A percentile compares a stretch with the other conserved stretches of the same genome.
Conservation (phyloP, 2,113 vertebrate genomes). For the Pipra filicauda region DNA sequence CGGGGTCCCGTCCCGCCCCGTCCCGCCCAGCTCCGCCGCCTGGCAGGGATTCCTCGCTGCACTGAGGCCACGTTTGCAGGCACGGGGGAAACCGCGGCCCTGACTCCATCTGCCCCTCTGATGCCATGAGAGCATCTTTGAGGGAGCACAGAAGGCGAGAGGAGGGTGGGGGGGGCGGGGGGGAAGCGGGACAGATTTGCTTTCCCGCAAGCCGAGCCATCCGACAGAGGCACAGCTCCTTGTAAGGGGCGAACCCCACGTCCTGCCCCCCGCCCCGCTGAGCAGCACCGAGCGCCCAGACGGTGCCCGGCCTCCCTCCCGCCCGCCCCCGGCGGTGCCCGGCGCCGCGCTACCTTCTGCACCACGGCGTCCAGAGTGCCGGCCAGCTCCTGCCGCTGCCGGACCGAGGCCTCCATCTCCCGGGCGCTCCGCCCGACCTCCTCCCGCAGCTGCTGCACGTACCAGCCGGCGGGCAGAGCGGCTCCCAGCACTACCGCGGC, state of each 20-base stretch:
- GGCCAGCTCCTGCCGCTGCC: conserved; percentile 66
- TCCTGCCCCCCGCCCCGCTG: not conserved
- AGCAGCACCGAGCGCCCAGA: not conserved
- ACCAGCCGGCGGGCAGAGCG: conserved; percentile 66
- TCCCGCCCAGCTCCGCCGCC: not conserved
- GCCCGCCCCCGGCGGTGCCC: not conserved
- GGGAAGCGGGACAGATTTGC: not conserved
- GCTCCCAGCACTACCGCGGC: conserved; percentile 57
- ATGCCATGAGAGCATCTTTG: not conserved
- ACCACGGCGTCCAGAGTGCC: conserved; percentile 59
- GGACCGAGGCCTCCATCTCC: conserved; percentile 63
- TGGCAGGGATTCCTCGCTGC: not conserved
- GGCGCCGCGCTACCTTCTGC: conserved; percentile 65
- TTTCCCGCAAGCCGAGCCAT: not conserved
- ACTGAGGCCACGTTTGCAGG: conserved; percentile 22
- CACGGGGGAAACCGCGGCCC: not conserved
- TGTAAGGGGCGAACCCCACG: not conserved
- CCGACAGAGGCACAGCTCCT: not conserved
- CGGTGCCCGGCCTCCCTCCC: not conserved
- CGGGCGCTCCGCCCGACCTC: conserved; percentile 68
- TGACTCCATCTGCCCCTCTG: not conserved
- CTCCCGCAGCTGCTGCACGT: conserved; percentile 67
- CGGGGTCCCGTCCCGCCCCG: not conserved
- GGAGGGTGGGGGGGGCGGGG: not conserved
- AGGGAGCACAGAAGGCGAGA: not conserved